These are phyloP conservation scores for Albula goreensis DNA, from an alignment of 2,113 vertebrate species.

Conservation along the genomic window DNA sequence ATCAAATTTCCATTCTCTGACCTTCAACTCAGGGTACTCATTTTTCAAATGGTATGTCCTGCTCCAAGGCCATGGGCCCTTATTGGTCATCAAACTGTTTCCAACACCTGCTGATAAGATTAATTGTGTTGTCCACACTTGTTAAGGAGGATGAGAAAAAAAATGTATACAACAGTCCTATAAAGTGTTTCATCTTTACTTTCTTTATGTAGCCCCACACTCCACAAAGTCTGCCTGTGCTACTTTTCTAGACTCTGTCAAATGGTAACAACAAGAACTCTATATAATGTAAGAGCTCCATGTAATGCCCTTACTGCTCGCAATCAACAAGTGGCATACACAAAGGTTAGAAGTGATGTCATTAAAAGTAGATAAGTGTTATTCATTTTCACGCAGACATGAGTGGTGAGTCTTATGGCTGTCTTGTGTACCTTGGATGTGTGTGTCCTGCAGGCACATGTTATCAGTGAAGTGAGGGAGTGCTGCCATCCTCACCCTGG, in stretches of 20 bases:
- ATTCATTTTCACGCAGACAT: neutral
- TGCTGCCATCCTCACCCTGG: neutral
- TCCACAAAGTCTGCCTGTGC: neutral
- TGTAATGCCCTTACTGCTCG: neutral
- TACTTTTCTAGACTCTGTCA: neutral
- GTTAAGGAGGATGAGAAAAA: neutral
- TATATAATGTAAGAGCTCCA: neutral
- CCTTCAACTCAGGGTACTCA: conserved; percentile 15
- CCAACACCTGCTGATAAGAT: neutral
- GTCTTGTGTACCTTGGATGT: neutral
- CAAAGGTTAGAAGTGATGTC: neutral
- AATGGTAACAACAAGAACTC: neutral
- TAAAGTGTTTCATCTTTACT: neutral
- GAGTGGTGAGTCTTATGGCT: neutral
- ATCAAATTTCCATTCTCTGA: conserved; percentile 1
- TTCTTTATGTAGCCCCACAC: neutral
- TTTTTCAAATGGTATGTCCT: neutral
- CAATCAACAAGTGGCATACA: neutral
- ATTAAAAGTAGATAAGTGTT: too few relatives aligned
- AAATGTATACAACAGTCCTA: neutral
- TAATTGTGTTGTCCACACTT: neutral
- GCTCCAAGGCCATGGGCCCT: conserved; percentile 16
- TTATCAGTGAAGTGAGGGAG: neutral
- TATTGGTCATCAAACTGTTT: neutral
- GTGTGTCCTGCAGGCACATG: neutral